phyloP scores from a whole-genome alignment of 1,140 invertebrate species.

The Anastatus disparis region DNA sequence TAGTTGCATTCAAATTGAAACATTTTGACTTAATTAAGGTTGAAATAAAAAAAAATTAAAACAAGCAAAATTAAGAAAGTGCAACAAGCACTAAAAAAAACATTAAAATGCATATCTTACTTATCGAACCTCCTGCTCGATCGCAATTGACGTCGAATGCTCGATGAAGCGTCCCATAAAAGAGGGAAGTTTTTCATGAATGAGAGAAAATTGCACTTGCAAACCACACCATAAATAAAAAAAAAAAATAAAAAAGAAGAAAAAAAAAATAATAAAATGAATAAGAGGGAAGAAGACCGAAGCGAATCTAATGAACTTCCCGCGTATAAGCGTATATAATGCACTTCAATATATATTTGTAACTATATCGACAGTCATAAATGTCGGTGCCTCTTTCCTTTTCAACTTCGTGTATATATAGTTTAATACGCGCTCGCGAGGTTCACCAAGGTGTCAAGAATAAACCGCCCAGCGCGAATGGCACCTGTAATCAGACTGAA shows the following conservation, averaged over 20 bases:
- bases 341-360: no score
- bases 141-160: background rate
- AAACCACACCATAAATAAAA: conserved; percentile 12
- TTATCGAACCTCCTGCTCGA: conserved; percentile 1
- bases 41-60: background rate
- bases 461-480: conserved; percentile 48
- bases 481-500: conserved; percentile 66
- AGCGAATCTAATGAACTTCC: no score
- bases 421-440: no score
- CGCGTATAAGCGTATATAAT: no score
- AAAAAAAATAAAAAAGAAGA: conserved; percentile 15
- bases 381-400: no score
- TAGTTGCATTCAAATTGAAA: no score
- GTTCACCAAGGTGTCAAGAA: background rate
- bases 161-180: conserved; percentile 2
- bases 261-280: conserved; percentile 35
- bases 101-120: background rate
- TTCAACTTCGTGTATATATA: no score
- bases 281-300: conserved; percentile 21
- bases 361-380: no score
- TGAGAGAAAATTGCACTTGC: conserved; percentile 31
- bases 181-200: conserved; percentile 11
- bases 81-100: background rate
- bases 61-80: background rate
- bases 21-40: no score